These are phyloP conservation scores for Plestiodon gilberti DNA, from an alignment of 2,113 vertebrate genomes.

Conservation along the genomic window DNA sequence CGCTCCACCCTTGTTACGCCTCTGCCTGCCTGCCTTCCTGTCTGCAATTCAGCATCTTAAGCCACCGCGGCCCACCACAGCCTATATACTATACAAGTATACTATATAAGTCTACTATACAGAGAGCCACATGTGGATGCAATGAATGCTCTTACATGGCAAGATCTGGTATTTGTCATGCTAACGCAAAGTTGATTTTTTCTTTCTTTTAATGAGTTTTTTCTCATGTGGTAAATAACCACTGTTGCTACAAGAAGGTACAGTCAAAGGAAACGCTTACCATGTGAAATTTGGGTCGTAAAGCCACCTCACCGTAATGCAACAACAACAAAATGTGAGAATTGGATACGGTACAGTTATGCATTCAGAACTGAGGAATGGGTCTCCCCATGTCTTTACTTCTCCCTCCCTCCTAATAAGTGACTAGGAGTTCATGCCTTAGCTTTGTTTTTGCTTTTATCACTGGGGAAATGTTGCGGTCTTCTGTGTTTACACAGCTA, in stretches of 20 bases:
- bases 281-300: background rate
- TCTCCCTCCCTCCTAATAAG: background rate
- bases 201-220: background rate
- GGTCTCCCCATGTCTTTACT: background rate
- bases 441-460: constrained; percentile 36
- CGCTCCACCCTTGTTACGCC: too few species aligned
- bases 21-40: too few species aligned
- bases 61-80: too few species aligned
- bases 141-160: background rate
- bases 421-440: constrained; percentile 34
- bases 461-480: constrained; percentile 39
- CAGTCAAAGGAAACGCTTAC: background rate
- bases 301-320: background rate
- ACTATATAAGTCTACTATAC: too few species aligned
- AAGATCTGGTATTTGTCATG: background rate
- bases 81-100: too few species aligned
- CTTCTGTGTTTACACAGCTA: constrained; percentile 43
- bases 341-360: background rate
- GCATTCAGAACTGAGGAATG: background rate
- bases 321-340: background rate
- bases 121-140: too few species aligned
- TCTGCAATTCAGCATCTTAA: too few species aligned
- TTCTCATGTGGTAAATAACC: background rate
- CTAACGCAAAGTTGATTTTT: background rate
- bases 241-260: background rate